Evolutionary conservation across 2,888 invertebrate genomes (phyloP).

Genomic region (Drosophila nr. fundita): DNA sequence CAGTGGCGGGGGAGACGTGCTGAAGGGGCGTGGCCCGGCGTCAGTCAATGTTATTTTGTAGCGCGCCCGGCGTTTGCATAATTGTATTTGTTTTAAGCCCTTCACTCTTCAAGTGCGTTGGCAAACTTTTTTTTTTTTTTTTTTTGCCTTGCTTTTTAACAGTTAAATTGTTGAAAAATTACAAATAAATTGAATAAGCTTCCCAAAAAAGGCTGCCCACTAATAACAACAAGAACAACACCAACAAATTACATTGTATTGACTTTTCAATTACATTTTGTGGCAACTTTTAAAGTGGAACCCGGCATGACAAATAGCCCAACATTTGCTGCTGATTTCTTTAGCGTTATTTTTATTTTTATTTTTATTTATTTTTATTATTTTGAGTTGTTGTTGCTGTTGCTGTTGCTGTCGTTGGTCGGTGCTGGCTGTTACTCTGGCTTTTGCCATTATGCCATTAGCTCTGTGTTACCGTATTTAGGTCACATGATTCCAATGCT

Average conservation of each 20-base stretch:
- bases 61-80: conserved; percentile 49
- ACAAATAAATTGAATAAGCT: conserved; percentile 75
- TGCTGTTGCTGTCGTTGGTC: conserved; percentile 24
- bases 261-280: conserved; percentile 77
- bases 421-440: conserved; percentile 35
- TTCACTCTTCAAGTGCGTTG: conserved; percentile 36
- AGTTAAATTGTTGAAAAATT: conserved; percentile 80
- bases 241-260: conserved; percentile 67
- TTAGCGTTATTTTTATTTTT: background rate
- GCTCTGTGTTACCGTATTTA: conserved; percentile 67
- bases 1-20: background rate
- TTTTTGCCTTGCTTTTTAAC: conserved; percentile 40
- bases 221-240: conserved; percentile 29
- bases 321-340: conserved; percentile 27
- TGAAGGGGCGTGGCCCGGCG: conserved; percentile 8
- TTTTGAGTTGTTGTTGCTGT: conserved; percentile 42
- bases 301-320: conserved; percentile 52
- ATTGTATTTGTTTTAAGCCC: conserved; percentile 73
- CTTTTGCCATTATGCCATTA: conserved; percentile 77
- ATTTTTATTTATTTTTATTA: background rate
- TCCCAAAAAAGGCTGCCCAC: conserved; percentile 35
- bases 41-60: conserved; percentile 34
- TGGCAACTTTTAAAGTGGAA: conserved; percentile 74
- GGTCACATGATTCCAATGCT: conserved; percentile 74
- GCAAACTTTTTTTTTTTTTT: conserved; percentile 49